Conservation (phyloP, 1,140 invertebrate genomes). For the Achroia grisella region DNA sequence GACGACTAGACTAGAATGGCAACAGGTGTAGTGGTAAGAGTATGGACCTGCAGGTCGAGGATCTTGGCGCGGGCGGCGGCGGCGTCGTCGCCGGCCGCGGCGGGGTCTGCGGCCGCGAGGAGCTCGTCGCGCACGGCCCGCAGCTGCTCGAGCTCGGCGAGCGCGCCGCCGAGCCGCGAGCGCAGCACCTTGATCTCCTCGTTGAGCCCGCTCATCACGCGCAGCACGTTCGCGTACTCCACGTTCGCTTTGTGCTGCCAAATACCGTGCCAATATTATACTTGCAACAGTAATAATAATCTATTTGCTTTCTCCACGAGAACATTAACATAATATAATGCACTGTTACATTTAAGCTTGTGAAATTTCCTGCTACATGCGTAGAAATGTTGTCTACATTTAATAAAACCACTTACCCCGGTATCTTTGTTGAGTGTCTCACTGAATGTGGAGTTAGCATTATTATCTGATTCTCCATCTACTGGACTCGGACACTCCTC, state of each 20-base stretch:
- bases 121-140: slow-evolving; percentile 48
- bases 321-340: too few species aligned
- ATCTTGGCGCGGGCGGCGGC: slow-evolving; percentile 29
- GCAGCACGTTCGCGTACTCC: slow-evolving; percentile 57
- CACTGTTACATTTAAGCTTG: too few species aligned
- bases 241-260: slow-evolving; percentile 50
- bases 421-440: slow-evolving; percentile 47
- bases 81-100: slow-evolving; percentile 29
- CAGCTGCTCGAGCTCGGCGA: slow-evolving; percentile 46
- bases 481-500: slow-evolving; percentile 41
- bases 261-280: too few species aligned
- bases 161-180: slow-evolving; percentile 29
- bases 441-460: slow-evolving; percentile 57
- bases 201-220: slow-evolving; percentile 61
- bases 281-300: too few species aligned
- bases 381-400: background rate
- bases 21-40: too few species aligned
- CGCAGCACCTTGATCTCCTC: slow-evolving; percentile 57
- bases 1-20: too few species aligned
- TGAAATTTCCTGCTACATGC: too few species aligned
- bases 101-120: slow-evolving; percentile 31
- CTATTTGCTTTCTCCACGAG: too few species aligned
- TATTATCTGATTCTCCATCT: slow-evolving; percentile 50
- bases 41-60: slow-evolving; percentile 44
- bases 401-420: slow-evolving; percentile 28